Conservation (phyloP, 1,140 invertebrate species). For the Bombus waltoni region DNA sequence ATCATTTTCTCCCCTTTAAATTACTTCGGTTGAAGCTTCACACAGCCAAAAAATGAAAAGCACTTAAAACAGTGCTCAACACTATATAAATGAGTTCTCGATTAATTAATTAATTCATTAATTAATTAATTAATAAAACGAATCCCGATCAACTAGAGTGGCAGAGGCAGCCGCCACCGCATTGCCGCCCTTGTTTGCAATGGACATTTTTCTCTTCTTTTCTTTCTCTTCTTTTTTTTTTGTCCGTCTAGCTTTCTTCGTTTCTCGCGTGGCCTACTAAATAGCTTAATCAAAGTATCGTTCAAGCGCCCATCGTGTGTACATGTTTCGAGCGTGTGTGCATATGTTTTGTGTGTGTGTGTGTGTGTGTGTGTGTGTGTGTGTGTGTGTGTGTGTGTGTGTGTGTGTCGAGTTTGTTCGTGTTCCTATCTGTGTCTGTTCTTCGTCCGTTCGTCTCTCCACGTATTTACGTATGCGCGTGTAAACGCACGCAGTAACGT, state of each 20-base stretch:
- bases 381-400: background rate
- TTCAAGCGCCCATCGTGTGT: conserved; percentile 39
- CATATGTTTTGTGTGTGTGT: background rate
- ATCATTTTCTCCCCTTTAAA: conserved; percentile 54
- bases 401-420: background rate
- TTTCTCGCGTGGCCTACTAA: conserved; percentile 66
- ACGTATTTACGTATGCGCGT: background rate
- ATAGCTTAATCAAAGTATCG: conserved; percentile 68
- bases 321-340: background rate
- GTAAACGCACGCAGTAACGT: conserved; percentile 49
- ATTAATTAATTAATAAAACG: conserved; percentile 74
- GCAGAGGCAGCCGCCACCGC: conserved; percentile 65
- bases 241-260: conserved; percentile 28
- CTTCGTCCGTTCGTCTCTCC: background rate
- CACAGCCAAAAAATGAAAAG: conserved; percentile 81
- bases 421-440: background rate
- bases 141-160: conserved; percentile 73
- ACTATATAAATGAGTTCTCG: conserved; percentile 73
- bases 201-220: conserved; percentile 17
- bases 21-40: conserved; percentile 76
- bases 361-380: background rate
- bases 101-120: conserved; percentile 71
- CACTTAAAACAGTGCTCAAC: conserved; percentile 82
- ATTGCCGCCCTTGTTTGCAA: conserved; percentile 52
- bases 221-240: conserved; percentile 19